Base-by-base conservation (phyloP, 2,888 invertebrate genomes). In the Cyclophora albipunctata region DNA sequence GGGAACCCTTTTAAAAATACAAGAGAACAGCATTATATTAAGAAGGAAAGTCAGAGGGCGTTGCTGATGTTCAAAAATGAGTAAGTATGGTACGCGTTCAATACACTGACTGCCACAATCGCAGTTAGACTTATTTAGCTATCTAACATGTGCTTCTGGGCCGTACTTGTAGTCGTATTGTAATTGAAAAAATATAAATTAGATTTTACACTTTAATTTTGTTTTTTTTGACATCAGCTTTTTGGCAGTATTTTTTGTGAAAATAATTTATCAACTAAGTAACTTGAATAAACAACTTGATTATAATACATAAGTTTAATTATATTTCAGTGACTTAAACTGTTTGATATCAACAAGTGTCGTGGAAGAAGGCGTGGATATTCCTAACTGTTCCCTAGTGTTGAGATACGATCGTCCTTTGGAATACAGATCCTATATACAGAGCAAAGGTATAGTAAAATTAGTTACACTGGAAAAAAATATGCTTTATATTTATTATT, bases 281-380 rank as follows among this genome's bases (percentile, higher is more conserved):
- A 20, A 1, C 20, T 20, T 20, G 20, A 20, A 20, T 20, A 20
- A 20, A 20, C 20, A 20, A 2, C 20, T 20, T 20, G 20, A 20
- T 20, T 20, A 20, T 20, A 1, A 20, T 20, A 20, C 1, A 20
- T 20, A 20, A 20, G 20, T 20, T 1, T 20, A 20, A 20, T 20
- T 20, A 20, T 20, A 20, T 37, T 82, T 77, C 73, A 89, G 89
- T 45, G 81, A 85, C 34, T 64, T 89, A 4, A 89, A 89, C 58
- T 84, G 81, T 52, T 52, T 89, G 34, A 84, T 89, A 61, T 76
- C 85, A 3, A 89, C 98, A 0, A 93, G 93, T 71, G 95, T 98
- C 0, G 84, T 98, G 35, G 98, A 98, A 73, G 98, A 98, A 82
- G 97, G 97, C 0, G 91, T 97, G 5, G 97, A 98, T 77, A 91